Base-by-base conservation (phyloP, 1,140 invertebrate genomes). In the Leptinotarsa undecemlineata region DNA sequence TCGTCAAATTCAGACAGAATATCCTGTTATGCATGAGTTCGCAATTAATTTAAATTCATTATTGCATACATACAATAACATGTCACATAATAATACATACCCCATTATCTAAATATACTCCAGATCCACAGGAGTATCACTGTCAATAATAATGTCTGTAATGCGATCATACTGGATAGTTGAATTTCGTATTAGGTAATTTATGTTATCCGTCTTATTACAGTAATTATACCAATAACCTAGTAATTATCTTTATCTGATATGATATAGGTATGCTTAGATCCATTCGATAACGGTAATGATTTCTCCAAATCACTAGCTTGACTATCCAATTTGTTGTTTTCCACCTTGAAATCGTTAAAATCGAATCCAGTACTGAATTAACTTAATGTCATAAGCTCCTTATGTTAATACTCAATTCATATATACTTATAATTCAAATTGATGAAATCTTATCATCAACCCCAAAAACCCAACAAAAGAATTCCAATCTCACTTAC, bases 1-100 rank as follows among this genome's bases (percentile, higher is more conserved):
- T 57, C 51, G 51, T 57, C 51, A 57, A 17, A 57, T 57, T 57
- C 15, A 57, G 51, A 8, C 51, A 19, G 51, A n/a, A 57, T 57
- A 57, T 57, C 51, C 51, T 57, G 51, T 57, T 19, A 57, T 57
- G 51, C 51, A 57, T 57, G 51, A 57, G 51, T 57, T 57, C 14
- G 51, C 51, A 57, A 57, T 57, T 57, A 57, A 57, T 57, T 57
- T n/a, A 57, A 57, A 57, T 57, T 57, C 51, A 57, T 57, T 57
- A 57, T 57, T 19, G 51, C 51, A 15, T 15, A 57, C 51, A 14
- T 57, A 57, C 51, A 57, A 57, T 57, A 57, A 57, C 51, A 57
- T 57, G 51, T 57, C 51, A 19, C 51, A 57, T 57, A n/a, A 57
- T 57, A 57, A 57, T n/a, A 19, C 17, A n/a, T 57, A n/a, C n/a